A percentile compares a stretch with the other conserved stretches of the same genome.
These are phyloP conservation scores for Castor canadensis DNA, from an alignment of 2,113 vertebrate species.

Conservation along the genomic window DNA sequence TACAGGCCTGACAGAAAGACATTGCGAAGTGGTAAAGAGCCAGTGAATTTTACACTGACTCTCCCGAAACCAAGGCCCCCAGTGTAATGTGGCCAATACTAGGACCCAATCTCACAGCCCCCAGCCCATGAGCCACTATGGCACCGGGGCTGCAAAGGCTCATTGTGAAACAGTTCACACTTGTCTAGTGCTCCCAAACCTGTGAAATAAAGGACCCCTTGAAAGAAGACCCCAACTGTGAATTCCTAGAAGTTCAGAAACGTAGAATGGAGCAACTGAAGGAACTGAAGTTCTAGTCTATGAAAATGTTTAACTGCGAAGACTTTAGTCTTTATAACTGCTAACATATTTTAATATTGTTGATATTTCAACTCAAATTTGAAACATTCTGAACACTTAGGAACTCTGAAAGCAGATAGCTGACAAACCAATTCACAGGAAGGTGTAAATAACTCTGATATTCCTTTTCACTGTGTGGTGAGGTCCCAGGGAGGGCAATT, in stretches of 20 bases:
- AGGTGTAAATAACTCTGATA: neutral
- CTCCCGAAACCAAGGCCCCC: neutral
- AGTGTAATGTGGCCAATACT: neutral
- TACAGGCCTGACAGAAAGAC: neutral
- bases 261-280: neutral
- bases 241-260: neutral
- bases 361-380: conserved; percentile 33
- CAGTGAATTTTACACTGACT: neutral
- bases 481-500: neutral
- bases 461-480: neutral
- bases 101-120: neutral
- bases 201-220: neutral
- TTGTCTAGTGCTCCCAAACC: neutral
- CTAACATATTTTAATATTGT: conserved; percentile 39
- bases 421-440: neutral
- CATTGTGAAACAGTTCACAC: neutral
- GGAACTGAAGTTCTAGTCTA: neutral
- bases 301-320: conserved; percentile 18
- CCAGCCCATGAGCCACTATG: neutral
- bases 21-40: neutral
- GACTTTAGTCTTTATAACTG: conserved; percentile 5
- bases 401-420: neutral
- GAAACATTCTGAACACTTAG: conserved; percentile 34
- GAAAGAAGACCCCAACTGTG: neutral
- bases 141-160: neutral